A percentile compares a stretch with the other conserved stretches of the same genome.
phyloP scores from a whole-genome alignment of 2,797 vertebrate species.

The Labeo calbasu region DNA sequence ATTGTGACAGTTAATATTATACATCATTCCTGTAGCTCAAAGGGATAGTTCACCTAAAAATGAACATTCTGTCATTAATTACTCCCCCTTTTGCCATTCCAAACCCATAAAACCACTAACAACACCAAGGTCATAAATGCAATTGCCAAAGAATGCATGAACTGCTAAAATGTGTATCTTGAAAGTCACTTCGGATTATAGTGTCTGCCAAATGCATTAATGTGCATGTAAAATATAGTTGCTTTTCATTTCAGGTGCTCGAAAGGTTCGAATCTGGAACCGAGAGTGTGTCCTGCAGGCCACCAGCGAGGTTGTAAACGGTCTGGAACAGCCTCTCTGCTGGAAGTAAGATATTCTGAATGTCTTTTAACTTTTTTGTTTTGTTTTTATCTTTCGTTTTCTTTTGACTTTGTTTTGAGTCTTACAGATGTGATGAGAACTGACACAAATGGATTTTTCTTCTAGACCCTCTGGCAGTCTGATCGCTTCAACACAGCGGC shows the following conservation, averaged over 20 bases:
- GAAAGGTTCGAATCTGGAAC: constrained; percentile 93
- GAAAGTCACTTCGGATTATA: neutral
- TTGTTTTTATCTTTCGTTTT: neutral
- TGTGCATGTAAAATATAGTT: neutral
- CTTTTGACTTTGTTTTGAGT: neutral
- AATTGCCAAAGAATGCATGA: neutral
- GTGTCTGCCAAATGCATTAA: neutral
- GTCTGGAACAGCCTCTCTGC: constrained; percentile 88
- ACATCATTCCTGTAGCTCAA: neutral
- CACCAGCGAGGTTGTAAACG: constrained; percentile 88
- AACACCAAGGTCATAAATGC: neutral
- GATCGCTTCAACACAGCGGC: constrained; percentile 89
- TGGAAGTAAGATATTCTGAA: constrained; percentile 84
- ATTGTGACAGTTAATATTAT: neutral
- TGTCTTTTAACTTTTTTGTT: neutral
- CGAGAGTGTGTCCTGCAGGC: constrained; percentile 92
- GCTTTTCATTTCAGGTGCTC: constrained; percentile 73
- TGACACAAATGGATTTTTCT: constrained; percentile 5
- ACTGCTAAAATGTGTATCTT: neutral
- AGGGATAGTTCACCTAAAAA: neutral
- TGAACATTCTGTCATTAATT: too few species aligned
- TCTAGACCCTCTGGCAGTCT: constrained; percentile 91
- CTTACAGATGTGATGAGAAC: neutral
- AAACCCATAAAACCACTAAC: neutral
- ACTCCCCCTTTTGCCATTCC: too few species aligned